Evolutionary conservation across 2,888 invertebrate genomes (phyloP), one percentile per base, ranked within the genome.

Genomic region (Lasioglossum villosulum): DNA sequence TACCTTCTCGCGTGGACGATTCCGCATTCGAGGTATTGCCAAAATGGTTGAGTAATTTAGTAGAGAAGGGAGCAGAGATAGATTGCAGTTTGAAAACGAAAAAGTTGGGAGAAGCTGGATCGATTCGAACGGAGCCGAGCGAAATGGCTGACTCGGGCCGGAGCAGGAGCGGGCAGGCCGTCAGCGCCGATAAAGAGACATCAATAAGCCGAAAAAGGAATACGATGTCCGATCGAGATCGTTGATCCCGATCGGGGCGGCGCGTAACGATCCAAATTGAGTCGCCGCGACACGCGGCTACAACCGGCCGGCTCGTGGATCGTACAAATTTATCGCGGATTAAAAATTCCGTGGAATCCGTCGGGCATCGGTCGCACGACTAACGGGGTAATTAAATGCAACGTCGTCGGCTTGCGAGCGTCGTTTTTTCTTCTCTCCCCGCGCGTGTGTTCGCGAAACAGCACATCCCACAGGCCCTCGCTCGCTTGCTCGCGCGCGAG

Each of bases 331-430:
- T 81, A 83, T 79, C 78, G 84, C 59, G 82, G 59, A 88, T 84
- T 83, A 78, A 86, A 88, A 90, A 87, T 90, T 75, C 80, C 73
- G n/a, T 48, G 75, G 77, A 85, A 84, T 76, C 73, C 75, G 34
- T 37, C 75, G 71, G 75, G 80, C 82, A 83, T 80, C 82, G 73
- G 80, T 59, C 30, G 86, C 75, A 78, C 45, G 79, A 19, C 30
- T 52, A 48, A 45, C 75, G 30, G 52, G 80, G 52, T 87, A 90
- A 90, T 90, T 89, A 87, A 90, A 87, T 76, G 82, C 84, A 37
- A 76, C 83, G 34, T 66, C 37, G 37, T 37, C n/a, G 72, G 52
- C 34, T 39, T 68, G 39, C 42, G 74, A 12, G n/a, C 19, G 34
- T 23, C 48, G 71, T 19, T 73, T 34, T 70, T 74, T 48, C 19